Conservation (phyloP, 1,140 invertebrate genomes). For the Pogonomyrmex californicus region DNA sequence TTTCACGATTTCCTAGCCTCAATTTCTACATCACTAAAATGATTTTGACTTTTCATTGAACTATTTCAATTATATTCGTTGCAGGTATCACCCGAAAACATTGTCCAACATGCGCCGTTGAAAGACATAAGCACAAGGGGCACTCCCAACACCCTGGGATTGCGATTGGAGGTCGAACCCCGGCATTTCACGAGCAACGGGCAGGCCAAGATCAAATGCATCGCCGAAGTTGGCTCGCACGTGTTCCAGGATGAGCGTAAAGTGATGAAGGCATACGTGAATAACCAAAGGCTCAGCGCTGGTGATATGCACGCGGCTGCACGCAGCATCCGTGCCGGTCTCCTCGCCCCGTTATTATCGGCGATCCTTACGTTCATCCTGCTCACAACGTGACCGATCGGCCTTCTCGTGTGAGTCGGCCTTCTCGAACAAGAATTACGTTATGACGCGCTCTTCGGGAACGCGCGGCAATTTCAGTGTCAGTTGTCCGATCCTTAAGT, state of each 20-base stretch:
- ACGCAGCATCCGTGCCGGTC: constrained; percentile 28
- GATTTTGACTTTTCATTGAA: not conserved
- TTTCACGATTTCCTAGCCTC: not conserved
- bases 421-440: constrained; percentile 31
- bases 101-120: constrained; percentile 64
- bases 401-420: constrained; percentile 43
- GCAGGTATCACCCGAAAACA: constrained; percentile 74
- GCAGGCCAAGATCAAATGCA: constrained; percentile 70
- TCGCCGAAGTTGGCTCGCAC: constrained; percentile 71
- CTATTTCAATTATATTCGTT: not conserved
- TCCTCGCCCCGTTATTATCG: constrained; percentile 29
- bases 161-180: constrained; percentile 72
- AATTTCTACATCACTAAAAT: not conserved
- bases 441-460: constrained; percentile 3
- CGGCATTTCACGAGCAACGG: constrained; percentile 66
- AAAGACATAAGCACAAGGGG: constrained; percentile 25
- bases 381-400: constrained; percentile 74
- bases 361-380: constrained; percentile 50
- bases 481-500: constrained; percentile 75
- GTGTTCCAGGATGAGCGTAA: constrained; percentile 60
- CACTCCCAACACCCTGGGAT: constrained; percentile 72
- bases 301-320: constrained; percentile 68
- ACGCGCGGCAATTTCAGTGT: constrained; percentile 62
- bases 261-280: constrained; percentile 71
- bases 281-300: constrained; percentile 78